Evolutionary conservation across 2,113 vertebrate genomes (phyloP), one percentile per base, ranked within the genome.

Genomic region (Sphyrna mokarran): DNA sequence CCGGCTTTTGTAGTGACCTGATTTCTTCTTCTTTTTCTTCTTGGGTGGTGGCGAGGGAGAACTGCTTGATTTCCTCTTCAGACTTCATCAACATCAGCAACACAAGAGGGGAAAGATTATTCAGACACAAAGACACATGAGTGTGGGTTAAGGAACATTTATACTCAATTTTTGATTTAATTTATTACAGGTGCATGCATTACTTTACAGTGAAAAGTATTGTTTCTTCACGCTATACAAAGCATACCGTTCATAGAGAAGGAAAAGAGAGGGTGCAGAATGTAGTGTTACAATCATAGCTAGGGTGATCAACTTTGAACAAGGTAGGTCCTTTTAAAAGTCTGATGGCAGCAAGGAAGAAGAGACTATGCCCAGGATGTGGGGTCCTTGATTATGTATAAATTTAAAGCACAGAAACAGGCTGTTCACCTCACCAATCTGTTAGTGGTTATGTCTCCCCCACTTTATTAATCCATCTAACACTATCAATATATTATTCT

Each of bases 11-110:
- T 98, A 97, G 96, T 98, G 98, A 48, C 98, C 97, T 0, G 98
- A 98, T 98, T 99, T 99, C 98, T 99, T 99, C 97, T 99, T 99
- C 98, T 99, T 99, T 96, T 98, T 98, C 97, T 99, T 99, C 97
- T 99, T 99, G 95, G 98, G 98, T 3, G 98, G 98, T 83, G 99
- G 99, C 58, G 99, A 99, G 66, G 97, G 97, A 83, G 99, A 99
- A 97, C 98, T 99, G 98, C 98, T 99, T 0, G 98, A 99, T 97
- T 98, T 98, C 95, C 96, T 96, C 96, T 97, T 97, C 91, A 97
- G 97, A 96, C 98, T 98, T 95, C n/a, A 95, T 26, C 11, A 23
- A 1, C 85, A 87, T 91, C 14, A 61, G 16, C 18, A 63, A 18
- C 33, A 37, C 63, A 61, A 63, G 87, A 40, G 37, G 14, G 37